Conservation (phyloP, 2,113 vertebrate species). For the Myotis brandtii region DNA sequence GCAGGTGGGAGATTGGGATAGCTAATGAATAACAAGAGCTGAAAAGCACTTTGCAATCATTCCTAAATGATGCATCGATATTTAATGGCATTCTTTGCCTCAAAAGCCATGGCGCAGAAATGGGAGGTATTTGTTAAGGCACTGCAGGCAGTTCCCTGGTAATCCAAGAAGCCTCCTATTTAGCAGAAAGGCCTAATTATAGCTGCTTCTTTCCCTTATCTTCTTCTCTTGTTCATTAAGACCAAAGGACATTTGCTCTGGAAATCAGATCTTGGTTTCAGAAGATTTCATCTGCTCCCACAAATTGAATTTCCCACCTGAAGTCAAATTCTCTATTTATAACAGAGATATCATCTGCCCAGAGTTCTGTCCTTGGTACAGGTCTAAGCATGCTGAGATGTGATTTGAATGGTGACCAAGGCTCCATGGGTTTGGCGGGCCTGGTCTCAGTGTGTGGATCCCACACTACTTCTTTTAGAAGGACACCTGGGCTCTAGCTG, state of each 20-base stretch:
- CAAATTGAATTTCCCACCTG: slow-evolving; percentile 81
- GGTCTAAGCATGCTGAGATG: slow-evolving; percentile 61
- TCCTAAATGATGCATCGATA: slow-evolving; percentile 43
- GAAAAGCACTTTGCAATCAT: slow-evolving; percentile 60
- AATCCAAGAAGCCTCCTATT: slow-evolving; percentile 75
- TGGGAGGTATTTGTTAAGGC: slow-evolving; percentile 77
- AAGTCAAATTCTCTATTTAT: slow-evolving; percentile 79
- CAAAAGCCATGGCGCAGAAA: slow-evolving; percentile 67
- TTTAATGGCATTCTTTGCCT: slow-evolving; percentile 65
- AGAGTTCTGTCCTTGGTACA: slow-evolving; percentile 69
- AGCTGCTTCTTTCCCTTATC: slow-evolving; percentile 76
- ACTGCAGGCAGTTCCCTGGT: slow-evolving; percentile 75
- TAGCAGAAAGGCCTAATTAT: slow-evolving; percentile 78
- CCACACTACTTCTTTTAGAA: not conserved
- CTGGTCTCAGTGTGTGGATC: not conserved
- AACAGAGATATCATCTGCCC: slow-evolving; percentile 77
- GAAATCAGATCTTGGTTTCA: slow-evolving; percentile 78
- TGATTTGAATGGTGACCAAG: slow-evolving; percentile 66
- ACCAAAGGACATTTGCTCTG: slow-evolving; percentile 76
- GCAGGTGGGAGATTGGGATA: not conserved
- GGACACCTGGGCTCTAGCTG: not conserved
- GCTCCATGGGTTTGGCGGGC: not conserved
- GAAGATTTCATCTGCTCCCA: slow-evolving; percentile 66
- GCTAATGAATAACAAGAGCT: slow-evolving; percentile 60
- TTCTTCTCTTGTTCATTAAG: slow-evolving; percentile 76